Evolutionary conservation across 2,888 invertebrate species (phyloP).

Genomic region (Protodeltote pygarga): DNA sequence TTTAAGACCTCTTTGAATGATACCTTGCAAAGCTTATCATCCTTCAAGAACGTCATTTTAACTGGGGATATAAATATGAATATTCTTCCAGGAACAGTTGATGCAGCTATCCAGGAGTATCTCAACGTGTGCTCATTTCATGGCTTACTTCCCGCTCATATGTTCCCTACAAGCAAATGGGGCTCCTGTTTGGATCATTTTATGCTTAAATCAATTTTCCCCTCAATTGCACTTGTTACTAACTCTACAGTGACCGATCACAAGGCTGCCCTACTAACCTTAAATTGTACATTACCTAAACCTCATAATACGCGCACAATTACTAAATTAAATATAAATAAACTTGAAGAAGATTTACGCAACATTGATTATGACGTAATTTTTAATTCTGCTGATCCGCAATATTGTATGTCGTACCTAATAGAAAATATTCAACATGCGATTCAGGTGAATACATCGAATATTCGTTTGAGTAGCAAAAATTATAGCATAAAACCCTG

Average conservation of each 20-base stretch:
- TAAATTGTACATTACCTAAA: no score
- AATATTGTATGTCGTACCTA: not conserved
- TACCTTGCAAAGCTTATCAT: not conserved
- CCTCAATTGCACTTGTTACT: not conserved
- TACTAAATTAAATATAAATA: no score
- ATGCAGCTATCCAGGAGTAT: not conserved
- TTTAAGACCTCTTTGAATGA: conserved; percentile 2
- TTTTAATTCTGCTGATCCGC: no score
- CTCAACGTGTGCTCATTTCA: not conserved
- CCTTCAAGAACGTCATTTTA: not conserved
- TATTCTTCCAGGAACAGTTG: not conserved
- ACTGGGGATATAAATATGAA: not conserved
- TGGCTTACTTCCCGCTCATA: not conserved
- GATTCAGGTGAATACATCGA: not conserved
- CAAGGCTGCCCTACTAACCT: not conserved
- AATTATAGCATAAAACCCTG: conserved; percentile 7
- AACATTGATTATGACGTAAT: no score
- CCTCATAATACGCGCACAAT: no score
- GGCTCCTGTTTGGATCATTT: not conserved
- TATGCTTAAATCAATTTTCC: not conserved
- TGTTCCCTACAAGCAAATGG: not conserved
- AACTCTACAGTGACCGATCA: not conserved
- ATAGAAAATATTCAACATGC: conserved; percentile 1
- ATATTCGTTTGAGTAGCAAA: no score
- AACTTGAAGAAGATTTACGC: no score